Evolutionary conservation across 2,797 vertebrate species (phyloP).

Genomic region (Notoglanidium macrostoma): DNA sequence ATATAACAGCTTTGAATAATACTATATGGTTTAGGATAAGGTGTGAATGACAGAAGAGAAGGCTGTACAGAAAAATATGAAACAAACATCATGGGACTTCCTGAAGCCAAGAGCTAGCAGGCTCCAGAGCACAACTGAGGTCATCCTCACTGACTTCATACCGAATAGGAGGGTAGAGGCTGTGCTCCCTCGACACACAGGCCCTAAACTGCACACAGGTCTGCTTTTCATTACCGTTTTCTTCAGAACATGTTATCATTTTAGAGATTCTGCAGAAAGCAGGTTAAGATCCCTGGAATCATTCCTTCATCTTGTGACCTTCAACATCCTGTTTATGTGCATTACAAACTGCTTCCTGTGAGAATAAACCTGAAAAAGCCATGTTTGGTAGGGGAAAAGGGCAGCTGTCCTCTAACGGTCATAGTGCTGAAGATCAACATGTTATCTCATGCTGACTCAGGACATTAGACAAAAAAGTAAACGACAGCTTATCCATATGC

Average conservation of each 20-base stretch:
- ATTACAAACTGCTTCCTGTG: background rate
- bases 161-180: background rate
- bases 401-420: background rate
- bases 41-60: constrained; percentile 70
- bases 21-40: constrained; percentile 87
- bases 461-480: constrained; percentile 43
- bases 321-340: constrained; percentile 22
- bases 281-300: constrained; percentile 19
- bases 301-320: constrained; percentile 31
- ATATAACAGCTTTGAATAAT: constrained; percentile 81
- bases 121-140: constrained; percentile 33
- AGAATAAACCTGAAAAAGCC: background rate
- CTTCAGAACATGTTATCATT: background rate
- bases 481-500: constrained; percentile 70
- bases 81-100: constrained; percentile 61
- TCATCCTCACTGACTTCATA: constrained; percentile 40
- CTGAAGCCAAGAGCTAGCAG: constrained; percentile 46
- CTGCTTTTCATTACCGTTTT: constrained; percentile 10
- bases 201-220: background rate
- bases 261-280: constrained; percentile 6
- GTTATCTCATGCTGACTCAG: constrained; percentile 38
- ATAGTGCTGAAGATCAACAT: constrained; percentile 33
- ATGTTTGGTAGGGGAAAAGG: background rate
- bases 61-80: constrained; percentile 60
- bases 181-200: background rate